phyloP scores from a whole-genome alignment of 2,888 invertebrate species.

The Axea sp. region DNA sequence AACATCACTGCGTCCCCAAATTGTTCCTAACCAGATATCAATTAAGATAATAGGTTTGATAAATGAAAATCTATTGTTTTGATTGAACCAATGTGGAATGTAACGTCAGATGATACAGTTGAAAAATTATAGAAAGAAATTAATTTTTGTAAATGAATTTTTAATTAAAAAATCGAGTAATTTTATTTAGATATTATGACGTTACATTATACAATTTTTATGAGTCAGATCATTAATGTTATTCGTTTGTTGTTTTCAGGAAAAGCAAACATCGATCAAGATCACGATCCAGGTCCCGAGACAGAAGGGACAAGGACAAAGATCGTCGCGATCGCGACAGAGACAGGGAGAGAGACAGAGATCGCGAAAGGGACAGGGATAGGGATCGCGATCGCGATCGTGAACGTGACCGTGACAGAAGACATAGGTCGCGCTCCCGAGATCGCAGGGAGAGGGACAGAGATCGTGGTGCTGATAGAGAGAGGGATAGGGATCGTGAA shows the following conservation, averaged over 20 bases:
- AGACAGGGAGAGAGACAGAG: constrained; percentile 77
- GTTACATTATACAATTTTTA: background rate
- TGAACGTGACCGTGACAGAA: constrained; percentile 69
- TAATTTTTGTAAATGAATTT: background rate
- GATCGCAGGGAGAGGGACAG: constrained; percentile 55
- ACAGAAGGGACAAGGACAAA: constrained; percentile 80
- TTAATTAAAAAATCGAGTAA: too few species aligned
- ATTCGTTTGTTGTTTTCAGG: constrained; percentile 70
- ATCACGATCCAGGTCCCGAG: constrained; percentile 80
- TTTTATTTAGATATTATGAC: background rate
- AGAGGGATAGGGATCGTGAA: constrained; percentile 70
- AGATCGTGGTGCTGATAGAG: constrained; percentile 69
- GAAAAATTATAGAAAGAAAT: constrained; percentile 5
- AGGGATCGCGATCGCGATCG: constrained; percentile 40
- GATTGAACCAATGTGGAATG: background rate
- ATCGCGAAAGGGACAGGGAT: constrained; percentile 66
- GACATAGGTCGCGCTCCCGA: constrained; percentile 74
- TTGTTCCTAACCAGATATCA: constrained; percentile 9
- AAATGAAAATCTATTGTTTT: constrained; percentile 7
- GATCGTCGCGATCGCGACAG: constrained; percentile 78
- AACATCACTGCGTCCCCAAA: constrained; percentile 15
- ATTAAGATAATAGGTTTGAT: constrained; percentile 8
- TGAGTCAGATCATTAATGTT: background rate
- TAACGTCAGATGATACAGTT: constrained; percentile 20
- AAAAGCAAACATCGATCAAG: constrained; percentile 79